Conservation (phyloP, 2,888 invertebrate species). For the Coremacera marginata region DNA sequence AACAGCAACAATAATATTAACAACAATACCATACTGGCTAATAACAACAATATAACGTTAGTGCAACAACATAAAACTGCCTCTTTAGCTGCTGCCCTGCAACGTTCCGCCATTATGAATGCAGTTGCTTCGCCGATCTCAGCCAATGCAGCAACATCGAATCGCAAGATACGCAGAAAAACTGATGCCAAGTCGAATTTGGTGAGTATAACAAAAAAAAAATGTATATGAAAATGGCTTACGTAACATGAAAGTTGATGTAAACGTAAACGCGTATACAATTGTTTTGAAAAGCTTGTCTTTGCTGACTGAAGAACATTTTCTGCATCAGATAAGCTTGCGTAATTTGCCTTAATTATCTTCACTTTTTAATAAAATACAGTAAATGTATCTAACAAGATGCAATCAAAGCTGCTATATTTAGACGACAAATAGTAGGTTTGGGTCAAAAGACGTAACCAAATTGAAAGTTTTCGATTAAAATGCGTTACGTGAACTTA, state of each 20-base stretch:
- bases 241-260: no score
- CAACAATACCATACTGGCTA: slow-evolving; percentile 47
- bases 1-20: slow-evolving; percentile 49
- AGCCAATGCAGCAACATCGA: slow-evolving; percentile 72
- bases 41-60: slow-evolving; percentile 51
- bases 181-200: slow-evolving; percentile 73
- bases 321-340: no score
- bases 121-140: slow-evolving; percentile 69
- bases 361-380: no score
- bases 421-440: no score
- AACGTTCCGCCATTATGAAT: slow-evolving; percentile 69
- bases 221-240: no score
- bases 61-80: slow-evolving; percentile 57
- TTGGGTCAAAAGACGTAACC: no score
- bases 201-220: slow-evolving; percentile 53
- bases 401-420: no score
- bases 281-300: no score
- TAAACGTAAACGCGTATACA: no score
- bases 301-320: no score
- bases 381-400: no score
- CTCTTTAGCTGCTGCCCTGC: slow-evolving; percentile 58
- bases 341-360: no score
- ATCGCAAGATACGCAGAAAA: slow-evolving; percentile 80
- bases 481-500: background rate
- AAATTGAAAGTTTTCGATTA: background rate